phyloP scores from a whole-genome alignment of 1,140 invertebrate genomes.

The Tetranychus cinnabarinus region DNA sequence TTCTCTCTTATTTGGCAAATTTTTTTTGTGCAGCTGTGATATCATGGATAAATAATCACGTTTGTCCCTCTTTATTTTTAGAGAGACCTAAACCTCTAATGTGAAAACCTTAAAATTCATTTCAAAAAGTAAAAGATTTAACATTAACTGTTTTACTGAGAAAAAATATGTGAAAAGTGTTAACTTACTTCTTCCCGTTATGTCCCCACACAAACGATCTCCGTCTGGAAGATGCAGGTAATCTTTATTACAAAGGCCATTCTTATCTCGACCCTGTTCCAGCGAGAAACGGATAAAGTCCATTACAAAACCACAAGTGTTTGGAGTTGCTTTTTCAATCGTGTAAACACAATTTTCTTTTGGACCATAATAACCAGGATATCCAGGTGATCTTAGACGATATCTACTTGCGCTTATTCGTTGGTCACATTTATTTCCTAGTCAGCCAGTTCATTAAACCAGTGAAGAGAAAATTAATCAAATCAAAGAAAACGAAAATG shows the following conservation, averaged over 20 bases:
- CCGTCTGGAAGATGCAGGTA: slow-evolving; percentile 13
- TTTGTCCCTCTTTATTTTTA: no score
- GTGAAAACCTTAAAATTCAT: no score
- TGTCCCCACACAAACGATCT: slow-evolving; percentile 10
- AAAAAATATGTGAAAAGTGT: no score
- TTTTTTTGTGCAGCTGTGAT: no score
- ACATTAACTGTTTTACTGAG: no score
- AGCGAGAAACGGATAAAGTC: slow-evolving; percentile 14
- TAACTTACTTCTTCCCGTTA: neutral
- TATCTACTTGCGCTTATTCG: neutral
- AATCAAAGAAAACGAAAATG: neutral
- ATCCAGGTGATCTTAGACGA: neutral
- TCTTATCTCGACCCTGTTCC: slow-evolving; percentile 4
- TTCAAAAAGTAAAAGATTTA: no score
- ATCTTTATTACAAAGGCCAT: slow-evolving; percentile 9
- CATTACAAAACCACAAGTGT: slow-evolving; percentile 9
- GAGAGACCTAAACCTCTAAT: no score
- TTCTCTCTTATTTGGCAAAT: no score
- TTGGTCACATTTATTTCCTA: slow-evolving; percentile 4
- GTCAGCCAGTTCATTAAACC: neutral
- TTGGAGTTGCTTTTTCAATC: neutral
- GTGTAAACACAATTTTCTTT: slow-evolving; percentile 6
- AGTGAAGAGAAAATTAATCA: neutral
- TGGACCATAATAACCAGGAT: neutral
- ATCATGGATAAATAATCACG: no score